Base-by-base conservation (phyloP, 35 echinoderm and acorn worm genomes). In the Ptychodera flava region DNA sequence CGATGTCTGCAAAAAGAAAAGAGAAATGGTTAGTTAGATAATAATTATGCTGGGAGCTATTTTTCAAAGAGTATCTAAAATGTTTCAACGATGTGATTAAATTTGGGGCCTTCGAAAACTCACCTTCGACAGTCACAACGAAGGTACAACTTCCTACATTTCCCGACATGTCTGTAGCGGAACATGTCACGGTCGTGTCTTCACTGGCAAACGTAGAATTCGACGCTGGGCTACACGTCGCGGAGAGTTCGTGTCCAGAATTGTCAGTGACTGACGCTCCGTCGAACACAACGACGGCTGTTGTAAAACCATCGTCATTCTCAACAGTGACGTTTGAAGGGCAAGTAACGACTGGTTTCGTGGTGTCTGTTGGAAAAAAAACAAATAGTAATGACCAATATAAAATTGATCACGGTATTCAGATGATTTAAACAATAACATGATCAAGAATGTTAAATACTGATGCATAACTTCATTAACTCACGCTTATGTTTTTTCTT, bases 91-190 rank as follows among this genome's bases (percentile, higher is more conserved):
- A n/a, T n/a, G n/a, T n/a, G n/a, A n/a, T n/a, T n/a, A n/a, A n/a
- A n/a, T n/a, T n/a, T n/a, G n/a, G n/a, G n/a, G n/a, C n/a, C n/a
- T n/a, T n/a, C n/a, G n/a, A n/a, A n/a, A n/a, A n/a, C 76, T 75
- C 32, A 88, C 86, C 86, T 81, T 28, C 16, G n/a, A 88, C 78
- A 35, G 76, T 45, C 37, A 88, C 79, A 28, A 79, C 78, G 30
- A 88, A 88, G 10, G 77, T 33, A 36, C 86, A 88, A 27, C 38
- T 35, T 32, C 76, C 86, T 36, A 36, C 78, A 81, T 88, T 88
- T 10, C 34, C 86, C 79, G 33, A 36, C 32, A 1, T 28, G 31
- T 88, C 86, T 1, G 78, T 79, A 0, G 86, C 86, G 32, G 76
- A 79, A 80, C 86, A 88, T 16, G 34, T 88, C 31, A 79, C 35